Conservation (phyloP, 2,888 invertebrate genomes). For the Tachina lurida region DNA sequence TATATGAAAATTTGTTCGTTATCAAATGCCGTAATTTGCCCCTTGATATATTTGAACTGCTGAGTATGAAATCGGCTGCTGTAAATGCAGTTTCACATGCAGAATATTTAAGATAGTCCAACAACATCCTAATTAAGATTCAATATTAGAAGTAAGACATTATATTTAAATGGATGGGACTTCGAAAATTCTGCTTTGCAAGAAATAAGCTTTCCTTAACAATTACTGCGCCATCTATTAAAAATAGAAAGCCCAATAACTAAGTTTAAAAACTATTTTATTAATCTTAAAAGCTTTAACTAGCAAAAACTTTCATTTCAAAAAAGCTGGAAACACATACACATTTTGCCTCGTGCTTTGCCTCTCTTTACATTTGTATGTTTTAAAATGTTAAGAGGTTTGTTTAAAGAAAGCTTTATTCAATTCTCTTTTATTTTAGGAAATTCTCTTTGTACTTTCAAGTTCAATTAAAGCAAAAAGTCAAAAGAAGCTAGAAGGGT, state of each 20-base stretch:
- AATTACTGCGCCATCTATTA: conserved; percentile 6
- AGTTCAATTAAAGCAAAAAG: conserved; percentile 26
- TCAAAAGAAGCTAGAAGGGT: not conserved
- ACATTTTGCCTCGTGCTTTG: not conserved
- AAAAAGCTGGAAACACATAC: not conserved
- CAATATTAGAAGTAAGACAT: too few species aligned
- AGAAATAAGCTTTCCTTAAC: not conserved
- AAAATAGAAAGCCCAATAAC: not conserved
- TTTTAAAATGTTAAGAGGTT: not conserved
- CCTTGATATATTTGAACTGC: too few species aligned
- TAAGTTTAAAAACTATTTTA: not conserved
- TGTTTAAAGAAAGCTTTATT: not conserved
- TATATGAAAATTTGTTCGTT: too few species aligned
- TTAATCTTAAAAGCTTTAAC: not conserved
- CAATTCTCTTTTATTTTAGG: not conserved
- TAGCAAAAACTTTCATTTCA: not conserved
- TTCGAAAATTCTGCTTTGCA: not conserved
- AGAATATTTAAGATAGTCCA: too few species aligned
- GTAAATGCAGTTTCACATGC: too few species aligned
- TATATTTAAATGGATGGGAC: not conserved
- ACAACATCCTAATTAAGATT: too few species aligned
- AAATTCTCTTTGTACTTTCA: conserved; percentile 25
- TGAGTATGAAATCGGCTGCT: too few species aligned
- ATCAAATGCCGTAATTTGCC: too few species aligned
- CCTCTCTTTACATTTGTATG: too few species aligned